Evolutionary conservation across 2,888 invertebrate genomes (phyloP).

Genomic region (Phaonia tiefii): DNA sequence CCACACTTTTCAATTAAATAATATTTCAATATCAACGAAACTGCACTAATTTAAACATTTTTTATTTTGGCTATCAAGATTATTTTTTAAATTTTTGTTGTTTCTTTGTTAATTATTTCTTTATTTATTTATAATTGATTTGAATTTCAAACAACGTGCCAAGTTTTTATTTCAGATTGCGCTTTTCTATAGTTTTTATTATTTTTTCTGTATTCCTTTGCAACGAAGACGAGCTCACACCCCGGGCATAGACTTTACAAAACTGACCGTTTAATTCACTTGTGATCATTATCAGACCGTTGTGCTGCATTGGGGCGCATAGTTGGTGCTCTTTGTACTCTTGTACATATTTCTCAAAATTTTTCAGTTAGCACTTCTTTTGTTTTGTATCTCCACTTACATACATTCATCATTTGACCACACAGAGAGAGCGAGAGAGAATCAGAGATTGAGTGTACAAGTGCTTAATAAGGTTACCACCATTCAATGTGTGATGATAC

Average conservation of each 20-base stretch:
- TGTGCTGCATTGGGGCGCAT: background rate
- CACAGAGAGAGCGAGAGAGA: background rate
- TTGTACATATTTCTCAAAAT: background rate
- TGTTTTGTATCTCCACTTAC: background rate
- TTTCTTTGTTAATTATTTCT: slow-evolving; percentile 12
- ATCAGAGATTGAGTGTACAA: background rate
- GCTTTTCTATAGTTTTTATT: slow-evolving; percentile 10
- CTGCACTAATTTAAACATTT: background rate
- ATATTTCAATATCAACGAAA: background rate
- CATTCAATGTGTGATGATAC: no score
- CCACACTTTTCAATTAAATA: background rate
- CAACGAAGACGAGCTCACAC: slow-evolving; percentile 43
- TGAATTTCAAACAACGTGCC: background rate
- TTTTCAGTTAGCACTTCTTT: background rate
- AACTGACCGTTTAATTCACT: slow-evolving; percentile 61
- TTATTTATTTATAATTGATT: slow-evolving; percentile 29
- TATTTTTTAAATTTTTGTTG: background rate
- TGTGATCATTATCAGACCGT: slow-evolving; percentile 29
- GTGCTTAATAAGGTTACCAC: no score
- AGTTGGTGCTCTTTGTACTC: background rate
- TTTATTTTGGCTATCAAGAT: background rate
- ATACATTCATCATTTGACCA: background rate
- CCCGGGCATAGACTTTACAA: slow-evolving; percentile 56
- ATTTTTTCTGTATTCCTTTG: slow-evolving; percentile 8
- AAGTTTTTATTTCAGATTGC: slow-evolving; percentile 8